These are phyloP conservation scores for Danio aesculapii DNA, from an alignment of 2,797 vertebrate species.

Conservation along the genomic window DNA sequence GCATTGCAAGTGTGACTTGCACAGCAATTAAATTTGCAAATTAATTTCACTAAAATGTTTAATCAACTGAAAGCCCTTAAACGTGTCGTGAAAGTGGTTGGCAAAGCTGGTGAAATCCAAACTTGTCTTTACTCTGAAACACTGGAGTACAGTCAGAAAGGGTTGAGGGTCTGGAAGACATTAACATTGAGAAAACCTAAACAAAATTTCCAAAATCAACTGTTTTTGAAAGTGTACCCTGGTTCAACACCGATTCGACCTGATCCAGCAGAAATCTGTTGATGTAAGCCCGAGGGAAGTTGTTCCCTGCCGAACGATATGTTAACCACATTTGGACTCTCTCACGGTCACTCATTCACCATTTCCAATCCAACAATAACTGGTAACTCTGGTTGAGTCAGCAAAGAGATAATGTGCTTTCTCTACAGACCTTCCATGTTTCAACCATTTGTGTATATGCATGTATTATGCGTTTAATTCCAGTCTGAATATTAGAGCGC, in stretches of 20 bases:
- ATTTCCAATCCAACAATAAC: constrained; percentile 28
- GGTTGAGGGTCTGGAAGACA: constrained; percentile 48
- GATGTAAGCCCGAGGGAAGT: constrained; percentile 40
- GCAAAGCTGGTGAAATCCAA: not conserved
- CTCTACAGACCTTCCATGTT: not conserved
- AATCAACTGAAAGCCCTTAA: not conserved
- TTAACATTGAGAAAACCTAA: constrained; percentile 39
- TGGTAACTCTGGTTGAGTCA: constrained; percentile 1
- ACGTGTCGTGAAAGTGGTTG: not conserved
- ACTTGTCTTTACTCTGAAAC: constrained; percentile 1
- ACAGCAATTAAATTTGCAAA: too few relatives aligned
- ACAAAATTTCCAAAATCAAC: constrained; percentile 47
- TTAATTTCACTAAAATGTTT: not conserved
- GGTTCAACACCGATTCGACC: constrained; percentile 57
- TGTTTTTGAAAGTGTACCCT: constrained; percentile 58
- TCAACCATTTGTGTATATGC: not conserved
- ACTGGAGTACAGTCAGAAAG: not conserved
- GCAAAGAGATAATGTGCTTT: constrained; percentile 21
- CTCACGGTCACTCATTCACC: not conserved
- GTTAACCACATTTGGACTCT: constrained; percentile 54
- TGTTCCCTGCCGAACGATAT: constrained; percentile 44
- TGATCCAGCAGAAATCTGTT: constrained; percentile 55
- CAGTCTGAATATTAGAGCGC: not conserved
- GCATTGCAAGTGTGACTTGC: too few relatives aligned
- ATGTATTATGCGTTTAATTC: not conserved